Evolutionary conservation across 2,797 vertebrate species (phyloP), one percentile per base, ranked within the genome.

Genomic region (Limnodromus scolopaceus): DNA sequence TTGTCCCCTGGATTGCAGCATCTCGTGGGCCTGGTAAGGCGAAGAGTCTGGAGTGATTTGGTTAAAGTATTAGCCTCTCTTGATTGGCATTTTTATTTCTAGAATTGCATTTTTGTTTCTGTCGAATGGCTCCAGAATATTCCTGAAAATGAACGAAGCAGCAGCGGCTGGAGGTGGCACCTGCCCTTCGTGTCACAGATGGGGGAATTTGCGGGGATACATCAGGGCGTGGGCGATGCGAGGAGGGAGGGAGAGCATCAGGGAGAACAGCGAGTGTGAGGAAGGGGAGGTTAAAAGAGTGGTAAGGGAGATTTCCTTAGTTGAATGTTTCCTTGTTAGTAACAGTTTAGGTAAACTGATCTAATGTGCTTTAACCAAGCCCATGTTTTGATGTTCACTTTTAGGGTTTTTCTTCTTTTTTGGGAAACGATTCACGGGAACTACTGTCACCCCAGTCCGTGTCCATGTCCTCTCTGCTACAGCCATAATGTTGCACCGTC

Each of bases 211-310:
- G 6, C 2, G 1, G 69, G 81, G 20, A 36, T 11, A 30, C 14
- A 3, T 11, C 0, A 0, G 48, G 4, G 16, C 30, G 13, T 45
- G 11, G 27, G 49, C 60, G 25, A 43, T 65, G 53, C 0, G 11
- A 68, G 72, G 39, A 60, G 13, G 7, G 23, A 48, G 41, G 19
- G 11, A 41, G 24, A 36, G 9, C 30, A 34, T 64, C n/a, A 45
- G 45, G 34, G 15, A 75, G 74, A 81, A 61, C 7, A 74, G 7
- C 19, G 76, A 48, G 16, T 34, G 25, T 64, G 86, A 39, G 38
- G 39, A 91, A 76, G 28, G 9, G 32, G 27, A 34, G 43, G 53
- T 75, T 70, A 45, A 32, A 66, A 74, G 18, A 11, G 25, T 72
- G 30, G 11, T 64, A 48, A 76, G 27, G 63, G 19, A n/a, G 46